Evolutionary conservation across 2,797 vertebrate species (phyloP).

Genomic region (Sebastes flavidus): DNA sequence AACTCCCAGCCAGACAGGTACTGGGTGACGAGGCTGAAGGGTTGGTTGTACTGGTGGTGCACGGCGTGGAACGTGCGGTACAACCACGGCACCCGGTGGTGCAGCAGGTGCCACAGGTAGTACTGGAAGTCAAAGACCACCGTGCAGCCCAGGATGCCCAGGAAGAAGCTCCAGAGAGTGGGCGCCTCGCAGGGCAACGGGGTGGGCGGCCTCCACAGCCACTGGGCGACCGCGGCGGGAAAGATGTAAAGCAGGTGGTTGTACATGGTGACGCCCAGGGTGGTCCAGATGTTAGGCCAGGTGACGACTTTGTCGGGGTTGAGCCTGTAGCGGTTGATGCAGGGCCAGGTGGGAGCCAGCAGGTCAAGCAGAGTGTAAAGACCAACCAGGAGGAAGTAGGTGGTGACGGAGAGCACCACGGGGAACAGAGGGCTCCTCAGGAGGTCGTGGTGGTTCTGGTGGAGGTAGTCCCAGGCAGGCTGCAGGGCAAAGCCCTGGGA

Average conservation of each 20-base stretch:
- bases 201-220: conserved; percentile 83
- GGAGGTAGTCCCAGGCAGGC: conserved; percentile 84
- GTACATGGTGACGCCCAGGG: conserved; percentile 80
- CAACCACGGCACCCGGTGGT: conserved; percentile 84
- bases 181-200: conserved; percentile 80
- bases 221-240: conserved; percentile 82
- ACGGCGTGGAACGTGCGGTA: conserved; percentile 86
- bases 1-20: conserved; percentile 86
- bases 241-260: conserved; percentile 86
- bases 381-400: conserved; percentile 81
- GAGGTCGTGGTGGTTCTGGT: conserved; percentile 78
- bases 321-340: conserved; percentile 81
- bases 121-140: conserved; percentile 88
- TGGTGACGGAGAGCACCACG: conserved; percentile 79
- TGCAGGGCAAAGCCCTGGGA: conserved; percentile 76
- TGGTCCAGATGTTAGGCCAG: conserved; percentile 78
- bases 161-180: conserved; percentile 76
- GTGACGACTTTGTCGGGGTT: conserved; percentile 78
- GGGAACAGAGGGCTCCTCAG: conserved; percentile 84
- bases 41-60: conserved; percentile 85
- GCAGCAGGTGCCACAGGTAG: conserved; percentile 86
- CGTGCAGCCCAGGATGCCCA: conserved; percentile 84
- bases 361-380: conserved; percentile 83
- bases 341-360: conserved; percentile 81
- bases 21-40: conserved; percentile 86